Evolutionary conservation across 2,888 invertebrate species (phyloP).

Genomic region (Eristalis arbustorum): DNA sequence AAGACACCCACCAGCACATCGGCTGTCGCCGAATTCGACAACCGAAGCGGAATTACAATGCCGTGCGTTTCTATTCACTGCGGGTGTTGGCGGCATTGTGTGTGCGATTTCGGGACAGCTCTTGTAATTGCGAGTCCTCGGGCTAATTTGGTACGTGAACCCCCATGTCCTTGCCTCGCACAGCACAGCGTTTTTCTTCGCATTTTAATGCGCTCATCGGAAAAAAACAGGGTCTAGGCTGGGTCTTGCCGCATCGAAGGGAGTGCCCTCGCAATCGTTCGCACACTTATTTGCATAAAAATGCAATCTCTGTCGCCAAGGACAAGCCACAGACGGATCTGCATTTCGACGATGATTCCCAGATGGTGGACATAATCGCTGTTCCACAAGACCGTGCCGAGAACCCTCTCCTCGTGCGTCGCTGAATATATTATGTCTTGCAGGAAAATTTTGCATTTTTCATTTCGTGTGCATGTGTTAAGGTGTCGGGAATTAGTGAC

Average conservation of each 20-base stretch:
- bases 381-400: not conserved
- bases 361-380: conserved; percentile 25
- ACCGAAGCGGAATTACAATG: conserved; percentile 43
- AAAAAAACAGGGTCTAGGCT: not conserved
- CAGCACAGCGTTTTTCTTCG: not conserved
- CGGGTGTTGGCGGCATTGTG: not conserved
- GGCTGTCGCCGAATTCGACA: conserved; percentile 25
- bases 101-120: not conserved
- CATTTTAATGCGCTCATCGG: conserved; percentile 13
- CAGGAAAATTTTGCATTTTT: conserved; percentile 44
- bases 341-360: not conserved
- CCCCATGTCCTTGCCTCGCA: not conserved
- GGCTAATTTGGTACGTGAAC: conserved; percentile 9
- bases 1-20: not conserved
- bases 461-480: conserved; percentile 1
- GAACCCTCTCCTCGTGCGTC: not conserved
- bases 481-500: conserved; percentile 18
- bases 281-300: conserved; percentile 59
- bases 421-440: conserved; percentile 10
- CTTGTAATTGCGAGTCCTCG: conserved; percentile 11
- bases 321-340: conserved; percentile 21
- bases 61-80: conserved; percentile 35
- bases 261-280: conserved; percentile 33
- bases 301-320: conserved; percentile 48
- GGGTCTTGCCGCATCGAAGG: not conserved